phyloP scores from a whole-genome alignment of 92 coral and sea anemone species.

The Palythoa grandis region DNA sequence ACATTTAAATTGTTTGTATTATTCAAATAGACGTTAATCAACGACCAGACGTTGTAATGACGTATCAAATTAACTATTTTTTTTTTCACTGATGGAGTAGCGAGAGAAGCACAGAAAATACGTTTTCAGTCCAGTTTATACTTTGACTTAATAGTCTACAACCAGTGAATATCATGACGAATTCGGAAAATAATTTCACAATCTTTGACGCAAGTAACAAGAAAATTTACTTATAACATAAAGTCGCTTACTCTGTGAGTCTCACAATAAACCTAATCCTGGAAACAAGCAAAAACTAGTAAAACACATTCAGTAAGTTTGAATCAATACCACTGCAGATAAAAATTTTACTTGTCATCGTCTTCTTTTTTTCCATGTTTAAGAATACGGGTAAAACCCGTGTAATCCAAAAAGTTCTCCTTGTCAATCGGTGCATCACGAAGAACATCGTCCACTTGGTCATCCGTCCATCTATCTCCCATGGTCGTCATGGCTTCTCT shows the following conservation, averaged over 20 bases:
- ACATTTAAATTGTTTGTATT: conserved; percentile 25
- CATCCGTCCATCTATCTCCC: conserved; percentile 97
- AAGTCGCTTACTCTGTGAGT: background rate
- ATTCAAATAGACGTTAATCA: background rate
- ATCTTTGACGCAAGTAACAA: background rate
- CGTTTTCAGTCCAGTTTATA: background rate
- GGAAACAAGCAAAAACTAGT: background rate
- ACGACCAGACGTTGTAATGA: background rate
- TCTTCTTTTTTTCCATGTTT: conserved; percentile 99
- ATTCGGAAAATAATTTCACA: background rate
- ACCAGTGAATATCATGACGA: background rate
- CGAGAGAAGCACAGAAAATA: background rate
- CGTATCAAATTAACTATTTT: background rate
- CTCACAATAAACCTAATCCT: conserved; percentile 3
- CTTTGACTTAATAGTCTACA: background rate
- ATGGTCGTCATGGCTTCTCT: conserved; percentile 96
- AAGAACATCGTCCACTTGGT: conserved; percentile 95
- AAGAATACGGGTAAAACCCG: conserved; percentile 83
- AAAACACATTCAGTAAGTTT: background rate
- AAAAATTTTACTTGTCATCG: conserved; percentile 45
- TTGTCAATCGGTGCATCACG: conserved; percentile 98
- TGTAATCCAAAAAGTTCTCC: conserved; percentile 89
- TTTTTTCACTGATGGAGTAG: background rate
- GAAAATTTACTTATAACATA: background rate
- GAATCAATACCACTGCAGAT: background rate